Base-by-base conservation (phyloP, 2,888 invertebrate genomes). In the Habrosyne pyritoides region DNA sequence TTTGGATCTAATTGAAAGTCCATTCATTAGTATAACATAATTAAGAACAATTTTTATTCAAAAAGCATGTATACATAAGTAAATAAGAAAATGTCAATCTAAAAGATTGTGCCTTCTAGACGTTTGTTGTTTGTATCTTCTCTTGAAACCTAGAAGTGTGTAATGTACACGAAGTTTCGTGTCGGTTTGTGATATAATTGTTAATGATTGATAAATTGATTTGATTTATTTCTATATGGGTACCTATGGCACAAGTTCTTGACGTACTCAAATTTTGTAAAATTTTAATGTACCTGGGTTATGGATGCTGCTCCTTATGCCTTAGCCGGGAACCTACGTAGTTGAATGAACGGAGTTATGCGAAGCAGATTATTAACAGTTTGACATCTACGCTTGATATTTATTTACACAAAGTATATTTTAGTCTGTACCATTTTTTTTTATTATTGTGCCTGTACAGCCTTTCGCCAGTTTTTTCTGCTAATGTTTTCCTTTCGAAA, bases 41-140 rank as follows among this genome's bases (percentile, higher is more conserved):
- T 6, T 33, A 2, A 18, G 14, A 18, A 12, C 24, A 24, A 24
- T 5, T 24, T 24, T 24, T 24, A 24, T 3, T 24, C 24, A 24
- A 5, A 3, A 24, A 18, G 42, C n/a, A 42, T 42, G 12, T 1
- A 12, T 12, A 33, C 10, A 2, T 33, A 42, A n/a, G 2, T 36
- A 42, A 0, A 2, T 18, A 42, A 36, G 14, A 59, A 59, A 59
- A 28, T 67, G 69, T 77, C 76, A 73, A 76, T 77, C 75, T 68
- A 66, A 69, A 69, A 69, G 70, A 77, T 77, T 78, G 79, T 80
- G 79, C 79, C 79, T 79, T 80, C 64, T 69, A 66, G 58, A 53
- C 47, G 58, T 64, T 67, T 62, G 62, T 58, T 61, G 52, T 59
- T 57, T 33, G 33, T 33, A 33, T 55, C 26, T 48, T 26, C 21